A percentile compares a stretch with the other conserved stretches of the same genome.
These are phyloP conservation scores for Conus betulinus DNA, from an alignment of 1,140 invertebrate species.

Conservation along the genomic window DNA sequence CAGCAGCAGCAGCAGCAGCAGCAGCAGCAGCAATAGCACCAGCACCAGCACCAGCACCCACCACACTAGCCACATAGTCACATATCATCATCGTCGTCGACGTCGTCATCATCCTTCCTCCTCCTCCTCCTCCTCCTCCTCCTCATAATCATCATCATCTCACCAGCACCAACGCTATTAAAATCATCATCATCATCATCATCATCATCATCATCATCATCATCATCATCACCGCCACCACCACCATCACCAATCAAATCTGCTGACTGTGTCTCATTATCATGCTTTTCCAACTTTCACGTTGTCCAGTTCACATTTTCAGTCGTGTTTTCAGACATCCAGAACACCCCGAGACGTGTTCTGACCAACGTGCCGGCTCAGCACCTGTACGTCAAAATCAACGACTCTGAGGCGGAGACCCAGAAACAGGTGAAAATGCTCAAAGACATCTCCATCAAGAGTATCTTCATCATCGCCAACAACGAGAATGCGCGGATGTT, in stretches of 20 bases:
- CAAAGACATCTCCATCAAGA: constrained; percentile 52
- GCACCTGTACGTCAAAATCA: constrained; percentile 60
- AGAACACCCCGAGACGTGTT: constrained; percentile 58
- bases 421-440: constrained; percentile 48
- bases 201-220: neutral
- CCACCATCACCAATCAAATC: too few relatives aligned
- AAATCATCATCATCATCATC: too few relatives aligned
- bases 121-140: too few relatives aligned
- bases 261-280: too few relatives aligned
- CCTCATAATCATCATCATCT: too few relatives aligned
- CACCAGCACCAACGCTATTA: too few relatives aligned
- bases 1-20: neutral
- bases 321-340: constrained; percentile 49
- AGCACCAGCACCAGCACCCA: neutral
- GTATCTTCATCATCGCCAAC: constrained; percentile 60
- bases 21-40: neutral
- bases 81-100: neutral
- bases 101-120: neutral
- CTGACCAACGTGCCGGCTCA: constrained; percentile 62
- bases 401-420: constrained; percentile 12
- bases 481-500: constrained; percentile 51
- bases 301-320: too few relatives aligned
- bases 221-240: too few relatives aligned
- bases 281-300: too few relatives aligned
- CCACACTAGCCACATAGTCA: neutral